Evolutionary conservation across 2,888 invertebrate species (phyloP).

Genomic region (Philaethria dido): DNA sequence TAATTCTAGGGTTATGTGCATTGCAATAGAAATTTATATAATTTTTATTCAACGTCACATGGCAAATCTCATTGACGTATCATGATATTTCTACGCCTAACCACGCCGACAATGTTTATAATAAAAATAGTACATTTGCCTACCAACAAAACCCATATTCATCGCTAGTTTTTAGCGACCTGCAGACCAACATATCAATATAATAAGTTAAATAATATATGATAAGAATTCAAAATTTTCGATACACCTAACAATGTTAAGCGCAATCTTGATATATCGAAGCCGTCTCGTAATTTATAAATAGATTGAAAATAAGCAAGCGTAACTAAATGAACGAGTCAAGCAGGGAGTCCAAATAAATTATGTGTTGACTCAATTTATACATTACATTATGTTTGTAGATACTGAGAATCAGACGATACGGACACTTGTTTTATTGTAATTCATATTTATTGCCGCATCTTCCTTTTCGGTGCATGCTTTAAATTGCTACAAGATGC

Average conservation of each 20-base stretch:
- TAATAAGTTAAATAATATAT: not conserved
- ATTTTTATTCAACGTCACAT: too few relatives aligned
- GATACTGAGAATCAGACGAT: conserved; percentile 37
- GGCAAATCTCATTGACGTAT: too few relatives aligned
- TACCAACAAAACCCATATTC: not conserved
- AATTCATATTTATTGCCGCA: conserved; percentile 31
- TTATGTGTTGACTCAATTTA: conserved; percentile 43
- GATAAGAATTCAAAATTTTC: too few relatives aligned
- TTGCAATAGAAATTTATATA: too few relatives aligned
- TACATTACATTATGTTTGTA: conserved; percentile 31
- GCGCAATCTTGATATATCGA: conserved; percentile 13
- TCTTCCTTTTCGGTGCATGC: conserved; percentile 27
- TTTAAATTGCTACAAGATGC: conserved; percentile 27
- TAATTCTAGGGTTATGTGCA: too few relatives aligned
- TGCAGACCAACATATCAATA: not conserved
- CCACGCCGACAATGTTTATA: not conserved
- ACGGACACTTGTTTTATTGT: conserved; percentile 33
- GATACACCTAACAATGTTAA: not conserved
- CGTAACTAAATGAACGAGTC: conserved; percentile 50
- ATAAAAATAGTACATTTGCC: not conserved
- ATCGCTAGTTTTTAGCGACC: not conserved
- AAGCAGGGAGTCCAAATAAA: conserved; percentile 49
- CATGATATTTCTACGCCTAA: not conserved
- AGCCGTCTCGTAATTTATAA: conserved; percentile 27
- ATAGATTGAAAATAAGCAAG: conserved; percentile 34